Conservation (phyloP, 2,113 vertebrate species). For the Nansenia antarctica region DNA sequence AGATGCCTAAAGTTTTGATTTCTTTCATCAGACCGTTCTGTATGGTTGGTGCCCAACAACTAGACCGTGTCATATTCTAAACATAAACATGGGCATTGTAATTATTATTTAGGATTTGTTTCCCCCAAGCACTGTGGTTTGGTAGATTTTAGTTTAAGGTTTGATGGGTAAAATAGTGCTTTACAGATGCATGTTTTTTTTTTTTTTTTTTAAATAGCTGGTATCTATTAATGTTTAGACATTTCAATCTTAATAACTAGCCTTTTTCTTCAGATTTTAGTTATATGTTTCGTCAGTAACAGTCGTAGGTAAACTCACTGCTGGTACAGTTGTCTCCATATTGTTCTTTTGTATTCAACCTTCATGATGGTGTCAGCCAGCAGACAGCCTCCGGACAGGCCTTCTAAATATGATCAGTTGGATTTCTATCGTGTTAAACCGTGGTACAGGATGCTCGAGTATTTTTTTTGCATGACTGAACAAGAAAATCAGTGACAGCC, state of each 20-base stretch:
- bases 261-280: conserved; percentile 83
- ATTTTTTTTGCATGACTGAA: conserved; percentile 57
- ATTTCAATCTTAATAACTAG: conserved; percentile 87
- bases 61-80: conserved; percentile 73
- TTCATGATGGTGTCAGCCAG: conserved; percentile 78
- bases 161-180: conserved; percentile 79
- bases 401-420: conserved; percentile 45
- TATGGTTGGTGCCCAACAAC: too few relatives aligned
- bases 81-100: conserved; percentile 80
- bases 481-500: conserved; percentile 43
- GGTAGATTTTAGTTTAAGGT: conserved; percentile 76
- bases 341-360: conserved; percentile 81
- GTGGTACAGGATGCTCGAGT: conserved; percentile 75
- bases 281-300: conserved; percentile 86
- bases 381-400: conserved; percentile 85
- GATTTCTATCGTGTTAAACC: conserved; percentile 64
- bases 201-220: conserved; percentile 90
- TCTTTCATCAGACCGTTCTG: too few relatives aligned
- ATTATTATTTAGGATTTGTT: conserved; percentile 9
- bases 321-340: conserved; percentile 97
- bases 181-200: conserved; percentile 82
- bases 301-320: conserved; percentile 94
- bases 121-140: conserved; percentile 79
- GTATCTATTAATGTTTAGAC: conserved; percentile 97
- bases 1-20: neutral